Percentiles rank a stretch among this genome's conserved stretches.
Conservation (phyloP, 2,113 vertebrate genomes). For the Neogale vison region DNA sequence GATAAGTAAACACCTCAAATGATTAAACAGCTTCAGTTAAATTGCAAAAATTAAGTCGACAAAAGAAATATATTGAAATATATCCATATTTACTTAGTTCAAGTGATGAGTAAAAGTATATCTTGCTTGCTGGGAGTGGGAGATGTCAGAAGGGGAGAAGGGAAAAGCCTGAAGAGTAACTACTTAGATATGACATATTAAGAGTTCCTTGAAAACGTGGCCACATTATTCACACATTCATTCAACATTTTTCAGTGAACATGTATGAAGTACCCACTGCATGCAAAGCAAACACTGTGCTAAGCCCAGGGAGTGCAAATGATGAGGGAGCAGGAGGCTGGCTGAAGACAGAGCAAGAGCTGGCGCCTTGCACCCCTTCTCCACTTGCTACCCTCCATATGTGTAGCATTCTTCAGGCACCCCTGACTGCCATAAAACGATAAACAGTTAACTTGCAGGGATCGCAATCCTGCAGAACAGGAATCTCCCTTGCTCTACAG, state of each 20-base stretch:
- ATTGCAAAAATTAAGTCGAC: not conserved
- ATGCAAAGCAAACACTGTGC: not conserved
- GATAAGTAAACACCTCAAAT: not conserved
- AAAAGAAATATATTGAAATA: not conserved
- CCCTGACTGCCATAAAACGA: too few relatives aligned
- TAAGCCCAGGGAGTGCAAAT: not conserved
- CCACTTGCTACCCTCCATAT: too few relatives aligned
- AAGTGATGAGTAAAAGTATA: not conserved
- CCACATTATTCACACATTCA: not conserved
- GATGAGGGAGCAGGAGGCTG: too few relatives aligned
- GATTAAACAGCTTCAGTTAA: not conserved
- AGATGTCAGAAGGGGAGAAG: not conserved
- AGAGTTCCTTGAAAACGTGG: not conserved
- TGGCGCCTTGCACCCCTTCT: too few relatives aligned
- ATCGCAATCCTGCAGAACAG: too few relatives aligned
- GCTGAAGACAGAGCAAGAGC: too few relatives aligned
- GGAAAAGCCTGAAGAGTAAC: not conserved
- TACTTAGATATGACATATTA: not conserved
- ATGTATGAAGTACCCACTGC: not conserved
- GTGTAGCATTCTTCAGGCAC: too few relatives aligned
- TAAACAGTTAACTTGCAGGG: too few relatives aligned
- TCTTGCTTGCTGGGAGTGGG: not conserved
- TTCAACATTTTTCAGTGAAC: conserved; percentile 12
- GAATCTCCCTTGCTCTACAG: too few relatives aligned
- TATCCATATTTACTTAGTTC: not conserved